Base-by-base conservation (phyloP, 2,113 vertebrate species). In the Lophochroa leadbeateri region DNA sequence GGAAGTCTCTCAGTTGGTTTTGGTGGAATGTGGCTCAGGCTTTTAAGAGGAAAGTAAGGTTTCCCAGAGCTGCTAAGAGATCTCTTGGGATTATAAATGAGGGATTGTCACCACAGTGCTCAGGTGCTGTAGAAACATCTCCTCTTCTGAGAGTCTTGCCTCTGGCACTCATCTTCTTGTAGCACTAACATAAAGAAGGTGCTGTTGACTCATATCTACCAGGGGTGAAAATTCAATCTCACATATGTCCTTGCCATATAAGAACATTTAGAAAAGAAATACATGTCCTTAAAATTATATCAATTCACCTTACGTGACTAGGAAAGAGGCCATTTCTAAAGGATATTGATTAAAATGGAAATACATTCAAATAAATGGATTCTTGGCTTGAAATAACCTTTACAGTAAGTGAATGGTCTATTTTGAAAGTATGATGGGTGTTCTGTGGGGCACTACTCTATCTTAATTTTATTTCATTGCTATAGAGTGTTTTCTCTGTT, bases 281-380 rank as follows among this genome's bases (percentile, higher is more conserved):
- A 69, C 63, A 53, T 91, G 96, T 94, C 96, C 90, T 97, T 96
- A 97, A 94, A 98, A 97, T 95, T 90, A 94, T 86, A 96, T 97
- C 81, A 90, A 86, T 96, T 98, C 97, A 97, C 97, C 97, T 97
- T 97, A 96, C 35, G 72, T 92, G 96, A 93, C 17, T 71, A 82
- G 96, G 94, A 96, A 96, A 97, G 90, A 97, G 82, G 65, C 57
- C 13, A 96, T 96, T 97, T 97, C 94, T 90, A 95, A 97, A 93
- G 77, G 86, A 97, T 94, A 78, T 95, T 96, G 97, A 98, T 98
- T 98, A 98, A 98, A 98, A 98, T 98, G 97, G 97, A 98, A 98
- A 98, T 98, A 82, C 95, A 98, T 98, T 98, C 97, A 98, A 98
- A 98, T 98, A 97, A 98, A 98, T 97, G 97, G 95, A 97, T 97